Evolutionary conservation across 2,113 vertebrate genomes (phyloP).

Genomic region (Bubo scandiacus): DNA sequence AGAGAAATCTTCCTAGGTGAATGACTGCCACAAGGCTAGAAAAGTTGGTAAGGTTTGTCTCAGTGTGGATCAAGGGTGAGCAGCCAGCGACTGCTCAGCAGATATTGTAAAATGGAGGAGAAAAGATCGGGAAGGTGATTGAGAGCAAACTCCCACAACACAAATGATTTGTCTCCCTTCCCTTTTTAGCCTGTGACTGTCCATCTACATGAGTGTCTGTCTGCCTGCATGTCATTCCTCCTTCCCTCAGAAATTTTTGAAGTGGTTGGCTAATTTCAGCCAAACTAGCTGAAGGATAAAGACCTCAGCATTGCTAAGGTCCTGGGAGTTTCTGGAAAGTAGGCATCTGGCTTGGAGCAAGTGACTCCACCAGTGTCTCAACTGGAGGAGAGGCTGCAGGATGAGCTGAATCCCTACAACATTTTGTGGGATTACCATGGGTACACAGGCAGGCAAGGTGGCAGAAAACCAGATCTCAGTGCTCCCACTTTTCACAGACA

Average conservation of each 20-base stretch:
- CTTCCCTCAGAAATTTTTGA: conserved; percentile 14
- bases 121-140: not conserved
- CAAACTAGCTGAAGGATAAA: not conserved
- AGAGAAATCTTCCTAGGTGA: not conserved
- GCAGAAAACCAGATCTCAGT: not conserved
- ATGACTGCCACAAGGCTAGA: not conserved
- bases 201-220: conserved; percentile 4
- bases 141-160: not conserved
- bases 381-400: not conserved
- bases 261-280: conserved; percentile 22
- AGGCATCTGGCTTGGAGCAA: not conserved
- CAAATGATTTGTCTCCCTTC: not conserved
- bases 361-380: not conserved
- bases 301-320: not conserved
- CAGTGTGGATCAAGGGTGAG: not conserved
- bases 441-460: not conserved
- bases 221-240: not conserved
- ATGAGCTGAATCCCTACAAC: fast-evolving
- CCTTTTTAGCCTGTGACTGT: not conserved
- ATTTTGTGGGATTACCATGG: not conserved
- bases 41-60: not conserved
- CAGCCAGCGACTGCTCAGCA: not conserved
- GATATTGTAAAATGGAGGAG: not conserved
- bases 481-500: not conserved
- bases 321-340: not conserved